Evolutionary conservation across 2,797 vertebrate species (phyloP).

Genomic region (Pangasius mekongensis): DNA sequence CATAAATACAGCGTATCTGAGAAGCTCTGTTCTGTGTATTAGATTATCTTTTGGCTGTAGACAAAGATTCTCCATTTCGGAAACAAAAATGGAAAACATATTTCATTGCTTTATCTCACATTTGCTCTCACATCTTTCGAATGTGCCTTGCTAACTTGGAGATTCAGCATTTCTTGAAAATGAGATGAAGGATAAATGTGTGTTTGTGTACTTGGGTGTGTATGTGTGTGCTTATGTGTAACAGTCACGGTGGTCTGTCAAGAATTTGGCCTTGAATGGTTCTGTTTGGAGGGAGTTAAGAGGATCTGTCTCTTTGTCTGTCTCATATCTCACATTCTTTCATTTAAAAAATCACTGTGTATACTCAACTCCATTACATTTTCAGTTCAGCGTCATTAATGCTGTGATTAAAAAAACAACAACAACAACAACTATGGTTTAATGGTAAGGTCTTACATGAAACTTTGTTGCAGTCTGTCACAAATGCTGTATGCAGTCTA

Average conservation of each 20-base stretch:
- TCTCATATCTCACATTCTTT: conserved; percentile 30
- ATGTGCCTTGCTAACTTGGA: conserved; percentile 15
- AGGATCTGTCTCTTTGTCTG: conserved; percentile 40
- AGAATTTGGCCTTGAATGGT: conserved; percentile 49
- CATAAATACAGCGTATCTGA: conserved; percentile 11
- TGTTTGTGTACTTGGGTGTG: conserved; percentile 33
- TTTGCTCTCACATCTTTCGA: background rate
- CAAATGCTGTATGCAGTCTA: background rate
- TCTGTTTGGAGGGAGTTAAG: conserved; percentile 51
- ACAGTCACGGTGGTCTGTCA: conserved; percentile 55
- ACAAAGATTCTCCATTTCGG: conserved; percentile 18
- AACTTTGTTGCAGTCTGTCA: background rate
- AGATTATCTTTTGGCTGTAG: conserved; percentile 35
- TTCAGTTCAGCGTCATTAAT: background rate
- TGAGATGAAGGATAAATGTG: conserved; percentile 35
- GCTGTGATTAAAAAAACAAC: background rate
- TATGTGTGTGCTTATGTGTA: conserved; percentile 9
- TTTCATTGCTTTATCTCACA: background rate
- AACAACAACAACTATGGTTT: background rate
- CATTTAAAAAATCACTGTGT: conserved; percentile 9
- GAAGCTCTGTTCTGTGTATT: conserved; percentile 3
- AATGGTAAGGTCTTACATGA: background rate
- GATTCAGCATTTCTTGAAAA: conserved; percentile 44
- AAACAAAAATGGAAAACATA: background rate
- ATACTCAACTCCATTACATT: background rate